Evolutionary conservation across 2,888 invertebrate species (phyloP), one percentile per base, ranked within the genome.

Genomic region (Empis livida): DNA sequence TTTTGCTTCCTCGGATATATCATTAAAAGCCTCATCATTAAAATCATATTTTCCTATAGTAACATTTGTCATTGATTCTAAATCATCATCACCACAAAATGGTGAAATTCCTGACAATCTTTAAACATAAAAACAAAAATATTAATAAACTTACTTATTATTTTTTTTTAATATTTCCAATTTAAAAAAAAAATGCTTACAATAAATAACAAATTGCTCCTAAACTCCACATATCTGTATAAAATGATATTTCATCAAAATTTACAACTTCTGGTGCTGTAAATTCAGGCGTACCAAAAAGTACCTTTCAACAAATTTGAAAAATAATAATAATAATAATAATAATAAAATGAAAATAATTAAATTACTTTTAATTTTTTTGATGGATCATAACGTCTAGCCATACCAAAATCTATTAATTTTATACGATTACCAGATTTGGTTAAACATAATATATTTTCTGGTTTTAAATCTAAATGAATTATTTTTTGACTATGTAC

Each of bases 151-250:
- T n/a, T n/a, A n/a, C n/a, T n/a, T n/a, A n/a, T n/a, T n/a, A n/a
- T n/a, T n/a, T n/a, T n/a, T n/a, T 41, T 41, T 41, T 11, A 41
- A 41, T 23, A 10, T 37, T 15, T 5, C 10, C 9, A 16, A 14
- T 16, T 39, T 39, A 15, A 40, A 23, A 5, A 39, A 15, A 35
- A 15, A 48, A 16, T 61, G 81, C 91, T 89, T 73, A 94, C 93
- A 95, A 72, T 46, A 95, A 91, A 66, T 95, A 95, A 63, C 89
- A 88, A 57, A 95, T 92, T 50, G 95, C 93, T 17, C 94, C 94
- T 15, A 95, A 82, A 32, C 89, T 90, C 94, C 94, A 95, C 92
- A 95, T 92, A 61, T 96, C 96, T 0, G 95, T 93, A 5, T 84
- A 84, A 60, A 83, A 91, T 48, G 86, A 84, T 55, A 95, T 90